Conservation (phyloP, 2,113 vertebrate genomes). For the Leptosomus discolor region DNA sequence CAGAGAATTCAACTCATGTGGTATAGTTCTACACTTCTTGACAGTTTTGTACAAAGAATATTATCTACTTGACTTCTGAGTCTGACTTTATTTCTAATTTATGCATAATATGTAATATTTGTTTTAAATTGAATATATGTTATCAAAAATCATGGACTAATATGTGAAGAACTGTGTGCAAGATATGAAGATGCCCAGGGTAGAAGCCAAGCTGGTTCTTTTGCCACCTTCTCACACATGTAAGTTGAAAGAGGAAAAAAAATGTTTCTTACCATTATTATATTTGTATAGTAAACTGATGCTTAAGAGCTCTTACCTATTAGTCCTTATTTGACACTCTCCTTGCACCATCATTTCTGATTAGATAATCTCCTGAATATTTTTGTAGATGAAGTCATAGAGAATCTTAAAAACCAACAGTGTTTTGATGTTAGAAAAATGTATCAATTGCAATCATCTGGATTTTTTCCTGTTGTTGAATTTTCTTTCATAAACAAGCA, state of each 20-base stretch:
- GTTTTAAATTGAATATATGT: background rate
- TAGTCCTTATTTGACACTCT: background rate
- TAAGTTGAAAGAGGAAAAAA: background rate
- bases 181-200: background rate
- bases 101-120: background rate
- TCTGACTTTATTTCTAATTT: background rate
- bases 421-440: constrained; percentile 15
- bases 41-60: background rate
- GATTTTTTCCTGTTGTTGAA: constrained; percentile 4
- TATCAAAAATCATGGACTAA: background rate
- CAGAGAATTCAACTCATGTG: background rate
- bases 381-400: constrained; percentile 17
- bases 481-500: constrained; percentile 14
- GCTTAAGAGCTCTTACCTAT: background rate
- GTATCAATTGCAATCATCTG: constrained; percentile 4
- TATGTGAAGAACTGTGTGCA: background rate
- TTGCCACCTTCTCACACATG: background rate
- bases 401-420: background rate
- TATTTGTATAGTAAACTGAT: background rate
- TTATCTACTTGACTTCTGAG: background rate
- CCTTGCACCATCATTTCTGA: background rate
- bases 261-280: background rate
- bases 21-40: background rate
- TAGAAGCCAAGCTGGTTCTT: background rate
- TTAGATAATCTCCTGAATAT: background rate